Evolutionary conservation across 2,113 vertebrate species (phyloP).

Genomic region (Phrynosoma blainvillii): DNA sequence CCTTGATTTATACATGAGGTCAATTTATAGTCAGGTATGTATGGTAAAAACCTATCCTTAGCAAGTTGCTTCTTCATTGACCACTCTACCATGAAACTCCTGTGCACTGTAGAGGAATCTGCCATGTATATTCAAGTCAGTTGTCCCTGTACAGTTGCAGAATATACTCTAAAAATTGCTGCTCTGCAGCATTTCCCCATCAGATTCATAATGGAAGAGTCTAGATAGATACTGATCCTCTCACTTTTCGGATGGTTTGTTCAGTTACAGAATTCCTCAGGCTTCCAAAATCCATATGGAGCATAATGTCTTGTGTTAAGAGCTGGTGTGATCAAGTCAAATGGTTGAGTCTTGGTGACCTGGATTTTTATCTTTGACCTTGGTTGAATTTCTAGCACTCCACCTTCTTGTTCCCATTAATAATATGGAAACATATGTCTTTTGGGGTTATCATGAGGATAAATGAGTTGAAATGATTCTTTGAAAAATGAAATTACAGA

Average conservation of each 20-base stretch:
- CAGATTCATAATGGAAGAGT: no score
- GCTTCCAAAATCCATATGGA: neutral
- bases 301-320: neutral
- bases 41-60: no score
- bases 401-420: no score
- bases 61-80: neutral
- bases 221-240: neutral
- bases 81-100: neutral
- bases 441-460: neutral
- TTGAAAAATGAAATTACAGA: no score
- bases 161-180: neutral
- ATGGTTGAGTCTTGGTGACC: neutral
- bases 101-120: neutral
- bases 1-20: no score
- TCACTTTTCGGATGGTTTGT: neutral
- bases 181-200: no score
- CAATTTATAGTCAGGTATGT: no score
- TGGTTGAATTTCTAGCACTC: neutral
- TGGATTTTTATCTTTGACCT: neutral
- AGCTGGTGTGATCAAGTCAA: neutral
- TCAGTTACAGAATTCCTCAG: neutral
- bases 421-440: neutral
- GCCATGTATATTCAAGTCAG: neutral
- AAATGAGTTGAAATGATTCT: neutral
- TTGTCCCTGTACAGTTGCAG: neutral